Evolutionary conservation across 2,888 invertebrate genomes (phyloP).

Genomic region (Dryadula phaetusa): DNA sequence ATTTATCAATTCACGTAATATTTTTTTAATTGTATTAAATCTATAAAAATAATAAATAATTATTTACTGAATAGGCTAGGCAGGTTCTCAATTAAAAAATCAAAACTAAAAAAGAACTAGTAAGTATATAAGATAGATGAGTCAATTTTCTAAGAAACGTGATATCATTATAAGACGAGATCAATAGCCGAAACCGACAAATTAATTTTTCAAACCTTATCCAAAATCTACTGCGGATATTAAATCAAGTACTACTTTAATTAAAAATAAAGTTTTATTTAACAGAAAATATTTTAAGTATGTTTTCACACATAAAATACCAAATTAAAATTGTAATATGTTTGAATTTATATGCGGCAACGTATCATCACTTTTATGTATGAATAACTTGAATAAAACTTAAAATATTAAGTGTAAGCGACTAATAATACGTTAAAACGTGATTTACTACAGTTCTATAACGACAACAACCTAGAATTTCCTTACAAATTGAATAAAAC

Average conservation of each 20-base stretch:
- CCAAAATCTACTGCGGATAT: conserved; percentile 2
- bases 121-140: not conserved
- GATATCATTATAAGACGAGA: conserved; percentile 32
- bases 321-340: not conserved
- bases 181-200: conserved; percentile 31
- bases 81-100: no score
- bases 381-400: not conserved
- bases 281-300: not conserved
- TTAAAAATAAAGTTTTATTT: not conserved
- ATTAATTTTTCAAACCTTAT: not conserved
- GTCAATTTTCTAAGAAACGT: conserved; percentile 30
- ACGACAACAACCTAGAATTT: conserved; percentile 50
- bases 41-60: no score
- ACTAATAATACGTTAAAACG: not conserved
- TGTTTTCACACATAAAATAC: not conserved
- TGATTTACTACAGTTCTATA: conserved; percentile 19
- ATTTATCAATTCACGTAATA: no score
- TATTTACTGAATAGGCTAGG: no score
- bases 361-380: not conserved
- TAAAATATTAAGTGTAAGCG: not conserved
- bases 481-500: conserved; percentile 65
- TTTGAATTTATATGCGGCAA: conserved; percentile 7
- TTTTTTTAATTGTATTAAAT: no score
- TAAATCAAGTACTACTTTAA: not conserved
- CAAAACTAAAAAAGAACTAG: no score